Evolutionary conservation across 2,888 invertebrate genomes (phyloP), one percentile per base, ranked within the genome.

Genomic region (Phengaris arion): DNA sequence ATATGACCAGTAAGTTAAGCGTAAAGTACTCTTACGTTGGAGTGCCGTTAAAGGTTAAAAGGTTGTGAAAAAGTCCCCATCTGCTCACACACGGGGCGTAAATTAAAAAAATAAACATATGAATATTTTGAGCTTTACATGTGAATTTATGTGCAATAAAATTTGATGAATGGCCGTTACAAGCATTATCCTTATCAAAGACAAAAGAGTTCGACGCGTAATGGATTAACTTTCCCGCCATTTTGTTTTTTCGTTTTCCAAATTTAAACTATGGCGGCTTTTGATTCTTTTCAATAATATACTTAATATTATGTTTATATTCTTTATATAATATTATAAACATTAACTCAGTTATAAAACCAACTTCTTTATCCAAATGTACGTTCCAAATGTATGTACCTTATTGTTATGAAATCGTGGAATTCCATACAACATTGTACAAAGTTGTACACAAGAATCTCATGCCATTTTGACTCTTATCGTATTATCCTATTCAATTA

Each of bases 101-200:
- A 72, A 72, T 72, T 72, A 72, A 72, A 70, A 70, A 72, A 72
- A 72, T 54, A 75, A 55, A 55, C 46, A 75, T 22, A 68, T 74
- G 55, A 48, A 51, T 55, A 57, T 75, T 74, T 74, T 59, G 76
- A 76, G 68, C 69, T 74, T 73, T 73, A 51, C 10, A 64, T 15
- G 15, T 35, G 69, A 57, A 79, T 78, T 77, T 78, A 79, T 75
- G 78, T 73, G 76, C 77, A 74, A 78, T 79, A 79, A 79, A 79
- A 77, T 48, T 51, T 77, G 77, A 78, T 76, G 68, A 76, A 78
- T 69, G 76, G 74, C 70, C 76, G 76, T 77, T 77, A 74, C 77
- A 72, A 77, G 74, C 76, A 73, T 77, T 77, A 69, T 75, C 78
- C 74, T 74, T 79, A 78, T 79, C 79, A 74, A 77, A 78, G 77